phyloP scores from a whole-genome alignment of 2,888 invertebrate species.

The Apodemia hepburni region DNA sequence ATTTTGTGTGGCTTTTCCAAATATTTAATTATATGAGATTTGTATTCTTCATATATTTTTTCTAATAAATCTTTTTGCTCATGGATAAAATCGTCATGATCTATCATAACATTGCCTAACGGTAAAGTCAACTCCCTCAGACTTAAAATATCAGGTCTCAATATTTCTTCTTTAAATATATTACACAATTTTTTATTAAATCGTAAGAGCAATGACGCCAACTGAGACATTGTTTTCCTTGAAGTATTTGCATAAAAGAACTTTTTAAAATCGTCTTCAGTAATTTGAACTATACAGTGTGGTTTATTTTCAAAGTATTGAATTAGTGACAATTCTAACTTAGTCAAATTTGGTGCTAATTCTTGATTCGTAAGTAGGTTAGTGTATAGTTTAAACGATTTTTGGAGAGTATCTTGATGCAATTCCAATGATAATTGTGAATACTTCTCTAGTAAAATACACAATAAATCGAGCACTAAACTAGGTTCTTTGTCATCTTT shows the following conservation, averaged over 20 bases:
- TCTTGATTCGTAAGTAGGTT: constrained; percentile 61
- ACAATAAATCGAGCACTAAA: constrained; percentile 72
- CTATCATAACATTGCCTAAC: constrained; percentile 71
- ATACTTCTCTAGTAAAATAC: constrained; percentile 67
- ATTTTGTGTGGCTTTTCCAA: constrained; percentile 86
- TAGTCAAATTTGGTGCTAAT: constrained; percentile 63
- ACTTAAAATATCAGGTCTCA: constrained; percentile 62
- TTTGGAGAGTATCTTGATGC: constrained; percentile 52
- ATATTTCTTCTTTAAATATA: constrained; percentile 65
- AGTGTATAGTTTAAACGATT: constrained; percentile 62
- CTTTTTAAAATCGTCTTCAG: constrained; percentile 73
- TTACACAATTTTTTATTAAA: constrained; percentile 69
- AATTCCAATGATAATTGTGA: constrained; percentile 51
- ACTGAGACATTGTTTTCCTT: constrained; percentile 77
- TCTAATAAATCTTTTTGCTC: constrained; percentile 67
- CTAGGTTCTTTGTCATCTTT: constrained; percentile 71
- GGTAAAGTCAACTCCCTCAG: constrained; percentile 84
- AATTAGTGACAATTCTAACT: constrained; percentile 76
- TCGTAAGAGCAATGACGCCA: constrained; percentile 80
- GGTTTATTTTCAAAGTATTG: constrained; percentile 82
- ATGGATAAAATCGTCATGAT: constrained; percentile 56
- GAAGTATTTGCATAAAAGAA: constrained; percentile 73
- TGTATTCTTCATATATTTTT: constrained; percentile 80
- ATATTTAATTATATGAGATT: constrained; percentile 81
- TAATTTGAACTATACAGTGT: constrained; percentile 72